Conservation (phyloP, 2,888 invertebrate genomes). For the Athalia rosae region DNA sequence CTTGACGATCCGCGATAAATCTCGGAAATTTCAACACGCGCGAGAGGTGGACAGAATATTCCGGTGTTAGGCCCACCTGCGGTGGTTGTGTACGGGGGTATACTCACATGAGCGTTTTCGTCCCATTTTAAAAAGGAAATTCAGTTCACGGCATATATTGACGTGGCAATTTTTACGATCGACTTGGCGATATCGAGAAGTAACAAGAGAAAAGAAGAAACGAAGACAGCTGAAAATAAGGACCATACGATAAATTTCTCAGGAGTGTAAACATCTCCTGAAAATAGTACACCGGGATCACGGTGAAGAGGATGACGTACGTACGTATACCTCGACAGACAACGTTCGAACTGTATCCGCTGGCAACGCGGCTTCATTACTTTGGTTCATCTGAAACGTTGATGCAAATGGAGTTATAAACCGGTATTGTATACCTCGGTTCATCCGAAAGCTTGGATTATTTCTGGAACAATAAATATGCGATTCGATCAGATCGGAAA, state of each 20-base stretch:
- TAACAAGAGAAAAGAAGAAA: not conserved
- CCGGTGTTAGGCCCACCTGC: not conserved
- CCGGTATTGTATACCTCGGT: no score
- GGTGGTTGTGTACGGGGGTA: not conserved
- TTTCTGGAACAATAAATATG: no score
- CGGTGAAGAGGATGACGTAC: slow-evolving; percentile 11
- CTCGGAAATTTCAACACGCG: not conserved
- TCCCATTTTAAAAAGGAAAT: slow-evolving; percentile 20
- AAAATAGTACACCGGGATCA: slow-evolving; percentile 10
- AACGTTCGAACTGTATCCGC: slow-evolving; percentile 1
- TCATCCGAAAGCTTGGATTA: no score
- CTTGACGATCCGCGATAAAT: not conserved
- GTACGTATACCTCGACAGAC: slow-evolving; percentile 11
- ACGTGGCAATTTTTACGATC: slow-evolving; percentile 35
- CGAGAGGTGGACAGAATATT: slow-evolving; percentile 1
- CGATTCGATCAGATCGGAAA: no score
- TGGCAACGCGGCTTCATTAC: not conserved
- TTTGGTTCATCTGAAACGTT: not conserved
- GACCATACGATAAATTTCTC: slow-evolving; percentile 23
- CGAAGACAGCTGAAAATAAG: no score
- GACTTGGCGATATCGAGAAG: slow-evolving; percentile 28
- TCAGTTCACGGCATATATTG: slow-evolving; percentile 31
- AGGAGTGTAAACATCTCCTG: slow-evolving; percentile 9
- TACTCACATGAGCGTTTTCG: not conserved
- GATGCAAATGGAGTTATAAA: no score